Conservation (phyloP, 2,113 vertebrate species). For the Thermophis baileyi region DNA sequence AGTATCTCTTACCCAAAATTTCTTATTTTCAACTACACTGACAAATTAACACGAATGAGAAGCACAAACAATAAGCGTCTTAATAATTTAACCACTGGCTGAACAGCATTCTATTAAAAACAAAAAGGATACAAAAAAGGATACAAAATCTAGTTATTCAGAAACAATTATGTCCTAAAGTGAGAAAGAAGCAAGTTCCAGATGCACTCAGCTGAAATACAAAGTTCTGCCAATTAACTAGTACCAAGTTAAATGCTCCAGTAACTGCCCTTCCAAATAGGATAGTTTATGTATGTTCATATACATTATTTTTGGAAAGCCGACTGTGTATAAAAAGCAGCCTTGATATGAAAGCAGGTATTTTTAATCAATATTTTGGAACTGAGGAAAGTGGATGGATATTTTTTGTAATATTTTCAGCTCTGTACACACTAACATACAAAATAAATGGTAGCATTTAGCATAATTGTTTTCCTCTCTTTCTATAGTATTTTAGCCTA, state of each 20-base stretch:
- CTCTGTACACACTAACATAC: background rate
- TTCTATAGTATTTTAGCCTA: background rate
- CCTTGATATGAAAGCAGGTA: fast-evolving
- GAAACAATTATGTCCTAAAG: background rate
- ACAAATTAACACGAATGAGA: conserved; percentile 9
- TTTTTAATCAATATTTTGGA: background rate
- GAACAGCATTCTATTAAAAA: background rate
- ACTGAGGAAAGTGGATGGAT: background rate
- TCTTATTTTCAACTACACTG: background rate
- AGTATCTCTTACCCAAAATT: background rate
- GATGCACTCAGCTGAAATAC: background rate
- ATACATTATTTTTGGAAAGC: background rate
- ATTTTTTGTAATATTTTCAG: background rate
- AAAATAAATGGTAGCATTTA: background rate
- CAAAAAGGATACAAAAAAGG: background rate
- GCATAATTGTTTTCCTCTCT: background rate
- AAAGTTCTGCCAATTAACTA: background rate
- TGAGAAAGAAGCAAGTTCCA: background rate
- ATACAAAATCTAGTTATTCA: background rate
- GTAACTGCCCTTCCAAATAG: background rate
- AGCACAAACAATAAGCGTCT: background rate
- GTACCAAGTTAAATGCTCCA: background rate
- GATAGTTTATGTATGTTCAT: fast-evolving
- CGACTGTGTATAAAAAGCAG: background rate
- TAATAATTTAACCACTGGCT: background rate